Conservation (phyloP, 2,797 vertebrate genomes). For the Acanthurus leucopareius region DNA sequence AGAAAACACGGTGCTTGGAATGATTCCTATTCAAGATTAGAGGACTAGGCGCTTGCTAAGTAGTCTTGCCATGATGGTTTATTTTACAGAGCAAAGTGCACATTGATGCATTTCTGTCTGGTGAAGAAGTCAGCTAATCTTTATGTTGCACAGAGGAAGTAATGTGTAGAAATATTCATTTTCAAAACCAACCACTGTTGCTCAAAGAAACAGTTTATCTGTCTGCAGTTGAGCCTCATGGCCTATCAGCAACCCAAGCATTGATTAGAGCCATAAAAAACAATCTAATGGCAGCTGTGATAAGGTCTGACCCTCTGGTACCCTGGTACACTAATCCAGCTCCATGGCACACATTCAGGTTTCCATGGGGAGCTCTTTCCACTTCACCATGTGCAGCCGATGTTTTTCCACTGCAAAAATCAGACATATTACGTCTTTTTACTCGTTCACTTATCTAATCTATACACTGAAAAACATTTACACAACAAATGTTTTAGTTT, state of each 20-base stretch:
- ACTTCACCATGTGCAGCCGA: constrained; percentile 41
- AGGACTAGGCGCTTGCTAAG: not conserved
- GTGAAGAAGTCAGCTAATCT: not conserved
- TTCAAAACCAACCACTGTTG: not conserved
- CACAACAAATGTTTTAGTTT: not conserved
- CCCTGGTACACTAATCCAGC: constrained; percentile 67
- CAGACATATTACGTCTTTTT: not conserved
- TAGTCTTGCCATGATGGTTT: not conserved
- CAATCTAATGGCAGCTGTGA: constrained; percentile 53
- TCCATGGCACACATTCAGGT: constrained; percentile 70
- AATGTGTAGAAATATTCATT: not conserved
- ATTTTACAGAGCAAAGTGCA: not conserved
- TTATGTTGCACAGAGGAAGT: not conserved
- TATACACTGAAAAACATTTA: not conserved
- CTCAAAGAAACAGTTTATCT: constrained; percentile 1
- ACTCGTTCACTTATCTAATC: constrained; percentile 39
- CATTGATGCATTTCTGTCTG: not conserved
- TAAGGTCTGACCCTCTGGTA: constrained; percentile 68
- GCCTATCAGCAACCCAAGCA: constrained; percentile 28
- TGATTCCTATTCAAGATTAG: too few relatives aligned
- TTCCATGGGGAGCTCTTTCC: constrained; percentile 74
- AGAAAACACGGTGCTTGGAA: not conserved
- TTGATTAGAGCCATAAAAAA: constrained; percentile 60
- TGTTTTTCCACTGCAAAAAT: constrained; percentile 55
- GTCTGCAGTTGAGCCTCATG: not conserved